Conservation (phyloP, 2,113 vertebrate genomes). For the Sturnus vulgaris region DNA sequence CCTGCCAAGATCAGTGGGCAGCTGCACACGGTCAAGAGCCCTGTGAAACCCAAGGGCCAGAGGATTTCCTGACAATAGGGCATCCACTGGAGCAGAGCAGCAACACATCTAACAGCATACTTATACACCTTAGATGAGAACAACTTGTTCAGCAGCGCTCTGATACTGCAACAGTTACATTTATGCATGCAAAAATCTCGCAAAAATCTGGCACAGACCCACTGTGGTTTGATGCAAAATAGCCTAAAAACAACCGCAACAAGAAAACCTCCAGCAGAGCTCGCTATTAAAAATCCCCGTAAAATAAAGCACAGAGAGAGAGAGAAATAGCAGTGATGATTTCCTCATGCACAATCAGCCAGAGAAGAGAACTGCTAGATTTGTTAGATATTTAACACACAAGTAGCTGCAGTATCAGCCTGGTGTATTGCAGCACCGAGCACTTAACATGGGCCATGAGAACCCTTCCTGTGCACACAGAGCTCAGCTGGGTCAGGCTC, state of each 20-base stretch:
- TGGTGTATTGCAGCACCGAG: not conserved
- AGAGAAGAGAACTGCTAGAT: not conserved
- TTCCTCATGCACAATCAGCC: not conserved
- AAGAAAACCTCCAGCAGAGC: not conserved
- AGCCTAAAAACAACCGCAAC: not conserved
- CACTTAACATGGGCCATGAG: rapidly evolving
- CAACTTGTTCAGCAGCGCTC: not conserved
- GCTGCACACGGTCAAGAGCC: not conserved
- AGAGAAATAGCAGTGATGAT: not conserved
- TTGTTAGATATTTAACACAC: not conserved
- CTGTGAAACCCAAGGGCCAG: not conserved
- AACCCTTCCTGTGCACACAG: not conserved
- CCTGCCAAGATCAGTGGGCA: not conserved
- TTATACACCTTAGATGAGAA: not conserved
- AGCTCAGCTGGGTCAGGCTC: not conserved
- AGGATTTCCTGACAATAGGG: not conserved
- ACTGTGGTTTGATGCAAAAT: slow-evolving; percentile 16
- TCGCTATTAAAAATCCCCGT: not conserved
- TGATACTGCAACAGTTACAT: not conserved
- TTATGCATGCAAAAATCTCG: not conserved
- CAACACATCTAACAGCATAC: not conserved
- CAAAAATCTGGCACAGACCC: slow-evolving; percentile 1
- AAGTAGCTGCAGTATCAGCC: not conserved
- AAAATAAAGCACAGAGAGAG: not conserved
- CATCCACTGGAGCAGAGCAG: not conserved